These are phyloP conservation scores for Ceratothoa steindachneri DNA, from an alignment of 2,888 invertebrate genomes.

Conservation along the genomic window DNA sequence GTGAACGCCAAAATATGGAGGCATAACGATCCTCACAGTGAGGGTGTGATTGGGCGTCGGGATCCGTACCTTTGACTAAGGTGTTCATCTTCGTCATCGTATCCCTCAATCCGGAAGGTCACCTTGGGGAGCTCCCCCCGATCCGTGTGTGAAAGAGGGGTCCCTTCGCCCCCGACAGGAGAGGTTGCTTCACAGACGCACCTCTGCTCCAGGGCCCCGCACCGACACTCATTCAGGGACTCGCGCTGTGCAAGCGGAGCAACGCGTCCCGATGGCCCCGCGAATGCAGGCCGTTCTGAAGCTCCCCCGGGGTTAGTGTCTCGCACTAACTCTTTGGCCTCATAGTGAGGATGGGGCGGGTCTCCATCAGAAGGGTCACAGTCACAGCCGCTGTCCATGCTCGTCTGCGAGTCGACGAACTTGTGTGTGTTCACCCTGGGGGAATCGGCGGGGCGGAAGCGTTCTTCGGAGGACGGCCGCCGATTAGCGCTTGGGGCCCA, in stretches of 20 bases:
- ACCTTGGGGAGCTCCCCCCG: constrained; percentile 26
- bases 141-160: not conserved
- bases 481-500: constrained; percentile 10
- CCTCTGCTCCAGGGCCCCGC: constrained; percentile 1
- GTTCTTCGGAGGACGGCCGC: not conserved
- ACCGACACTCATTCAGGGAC: not conserved
- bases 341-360: not conserved
- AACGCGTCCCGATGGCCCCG: not conserved
- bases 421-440: constrained; percentile 15
- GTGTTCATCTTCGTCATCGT: constrained; percentile 34
- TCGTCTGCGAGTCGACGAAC: constrained; percentile 29
- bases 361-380: constrained; percentile 30
- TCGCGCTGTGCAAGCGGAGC: constrained; percentile 3
- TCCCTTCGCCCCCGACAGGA: not conserved
- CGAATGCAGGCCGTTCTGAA: not conserved
- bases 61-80: constrained; percentile 2
- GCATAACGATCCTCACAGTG: too few species aligned
- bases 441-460: not conserved
- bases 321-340: not conserved
- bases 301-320: not conserved
- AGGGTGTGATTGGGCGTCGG: too few species aligned
- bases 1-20: too few species aligned
- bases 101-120: constrained; percentile 38
- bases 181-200: not conserved
- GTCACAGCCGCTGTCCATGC: constrained; percentile 47